Base-by-base conservation (phyloP, 1,140 invertebrate species). In the Papilio xuthus region DNA sequence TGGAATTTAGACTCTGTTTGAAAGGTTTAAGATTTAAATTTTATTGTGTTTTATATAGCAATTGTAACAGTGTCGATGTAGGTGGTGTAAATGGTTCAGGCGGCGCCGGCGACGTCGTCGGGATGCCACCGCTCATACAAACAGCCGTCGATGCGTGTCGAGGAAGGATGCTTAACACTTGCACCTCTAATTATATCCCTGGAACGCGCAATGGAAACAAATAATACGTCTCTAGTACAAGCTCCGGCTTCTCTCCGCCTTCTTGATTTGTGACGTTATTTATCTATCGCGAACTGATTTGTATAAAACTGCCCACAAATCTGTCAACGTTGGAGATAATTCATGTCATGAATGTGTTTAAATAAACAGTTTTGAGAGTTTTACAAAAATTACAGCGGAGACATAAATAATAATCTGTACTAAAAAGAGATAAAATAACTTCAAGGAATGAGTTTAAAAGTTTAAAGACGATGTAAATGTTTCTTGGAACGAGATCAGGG, bases 161-260 rank as follows among this genome's bases (percentile, higher is more conserved):
- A 90, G 88, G 90, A 93, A 90, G 88, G 92, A 93, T 91, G 87
- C 88, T 91, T 90, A 92, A 87, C 91, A 90, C 86, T 91, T 89
- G 88, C 90, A 90, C 89, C 90, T 89, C 88, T 93, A 93, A 93
- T 92, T 91, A 93, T 92, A 92, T 86, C 89, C 84, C 79, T 77
- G 85, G 85, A 88, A 90, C 86, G 85, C 87, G 83, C 79, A 89
- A 84, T 84, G 78, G 84, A 89, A 93, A 90, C 86, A 89, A 91
- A 92, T 87, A 88, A 87, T 78, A 79, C 81, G 85, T 88, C 86
- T 83, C 81, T 84, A 83, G 80, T 84, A 74, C 44, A 82, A 81
- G 77, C 71, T 78, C 78, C 73, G 83, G 79, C 77, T 85, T 84
- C 81, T 79, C 78, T 83, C 79, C 56, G 47, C 50, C 47, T 75